Conservation (phyloP, 2,113 vertebrate species). For the Epinephelus lanceolatus region DNA sequence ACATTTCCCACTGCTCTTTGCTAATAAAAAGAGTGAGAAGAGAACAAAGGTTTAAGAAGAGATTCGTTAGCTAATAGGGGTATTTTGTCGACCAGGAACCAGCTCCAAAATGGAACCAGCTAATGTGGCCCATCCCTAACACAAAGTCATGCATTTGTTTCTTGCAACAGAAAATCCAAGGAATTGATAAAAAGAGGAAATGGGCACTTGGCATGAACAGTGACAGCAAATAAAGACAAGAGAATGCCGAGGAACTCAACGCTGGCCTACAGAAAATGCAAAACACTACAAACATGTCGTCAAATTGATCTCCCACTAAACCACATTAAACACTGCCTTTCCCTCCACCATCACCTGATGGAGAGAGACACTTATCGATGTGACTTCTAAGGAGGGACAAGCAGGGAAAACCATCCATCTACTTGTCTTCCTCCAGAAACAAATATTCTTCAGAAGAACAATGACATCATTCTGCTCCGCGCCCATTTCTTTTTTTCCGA, state of each 20-base stretch:
- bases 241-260: neutral
- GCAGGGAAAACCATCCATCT: neutral
- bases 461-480: neutral
- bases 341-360: neutral
- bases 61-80: neutral
- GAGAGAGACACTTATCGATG: neutral
- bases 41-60: neutral
- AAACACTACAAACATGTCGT: neutral
- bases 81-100: neutral
- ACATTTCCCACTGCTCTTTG: neutral
- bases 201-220: neutral
- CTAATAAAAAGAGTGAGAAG: neutral
- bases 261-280: neutral
- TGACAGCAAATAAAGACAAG: neutral
- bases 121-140: neutral
- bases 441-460: neutral
- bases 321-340: neutral
- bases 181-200: neutral
- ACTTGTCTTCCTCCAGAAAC: neutral
- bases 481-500: neutral
- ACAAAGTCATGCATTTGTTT: neutral
- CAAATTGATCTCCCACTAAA: neutral
- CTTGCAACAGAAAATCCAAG: neutral
- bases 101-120: neutral
- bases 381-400: neutral